Conservation (phyloP, 2,797 vertebrate genomes). For the Harpagifer antarcticus region DNA sequence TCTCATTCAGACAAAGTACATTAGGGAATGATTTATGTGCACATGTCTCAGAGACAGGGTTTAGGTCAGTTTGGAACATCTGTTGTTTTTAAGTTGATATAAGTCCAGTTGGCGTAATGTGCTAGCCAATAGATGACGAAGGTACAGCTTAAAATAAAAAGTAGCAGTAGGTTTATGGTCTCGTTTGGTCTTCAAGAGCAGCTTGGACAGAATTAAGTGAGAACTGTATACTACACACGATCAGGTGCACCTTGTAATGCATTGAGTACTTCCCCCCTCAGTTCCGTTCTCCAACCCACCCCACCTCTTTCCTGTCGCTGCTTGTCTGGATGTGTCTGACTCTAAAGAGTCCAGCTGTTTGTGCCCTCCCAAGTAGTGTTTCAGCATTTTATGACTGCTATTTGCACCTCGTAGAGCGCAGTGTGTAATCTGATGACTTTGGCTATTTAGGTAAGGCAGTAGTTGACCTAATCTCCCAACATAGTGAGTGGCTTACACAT, state of each 20-base stretch:
- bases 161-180: background rate
- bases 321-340: conserved; percentile 83
- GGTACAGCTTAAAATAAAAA: conserved; percentile 31
- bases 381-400: conserved; percentile 85
- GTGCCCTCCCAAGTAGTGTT: conserved; percentile 85
- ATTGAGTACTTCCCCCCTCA: conserved; percentile 45
- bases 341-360: conserved; percentile 84
- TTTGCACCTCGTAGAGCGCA: conserved; percentile 81
- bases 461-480: conserved; percentile 74
- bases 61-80: conserved; percentile 27
- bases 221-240: conserved; percentile 27
- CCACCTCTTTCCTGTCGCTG: conserved; percentile 72
- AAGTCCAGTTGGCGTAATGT: conserved; percentile 43
- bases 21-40: conserved; percentile 12
- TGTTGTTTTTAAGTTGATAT: conserved; percentile 26
- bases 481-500: conserved; percentile 46
- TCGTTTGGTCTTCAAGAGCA: conserved; percentile 2
- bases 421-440: conserved; percentile 85
- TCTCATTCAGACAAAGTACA: conserved; percentile 12
- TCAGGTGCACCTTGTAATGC: conserved; percentile 79
- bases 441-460: conserved; percentile 75
- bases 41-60: conserved; percentile 9
- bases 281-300: conserved; percentile 69
- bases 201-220: conserved; percentile 15
- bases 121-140: conserved; percentile 41